Evolutionary conservation across 2,113 vertebrate species (phyloP).

Genomic region (Oxyura jamaicensis): DNA sequence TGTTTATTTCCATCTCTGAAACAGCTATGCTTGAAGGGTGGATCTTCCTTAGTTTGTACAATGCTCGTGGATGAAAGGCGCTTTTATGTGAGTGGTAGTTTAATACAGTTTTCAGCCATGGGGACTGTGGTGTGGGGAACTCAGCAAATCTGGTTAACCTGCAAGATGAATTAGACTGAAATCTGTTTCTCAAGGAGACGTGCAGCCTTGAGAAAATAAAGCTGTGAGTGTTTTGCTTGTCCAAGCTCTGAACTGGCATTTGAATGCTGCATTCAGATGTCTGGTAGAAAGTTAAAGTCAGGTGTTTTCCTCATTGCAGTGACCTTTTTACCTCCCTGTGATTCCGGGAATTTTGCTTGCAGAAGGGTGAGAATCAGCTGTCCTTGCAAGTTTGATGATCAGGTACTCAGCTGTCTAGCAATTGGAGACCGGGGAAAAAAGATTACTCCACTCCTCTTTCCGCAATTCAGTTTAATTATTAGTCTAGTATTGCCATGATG

Average conservation of each 20-base stretch:
- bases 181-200: neutral
- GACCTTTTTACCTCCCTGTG: neutral
- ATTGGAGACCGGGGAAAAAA: neutral
- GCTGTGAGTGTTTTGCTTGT: neutral
- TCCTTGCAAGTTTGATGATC: neutral
- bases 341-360: neutral
- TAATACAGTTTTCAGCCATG: neutral
- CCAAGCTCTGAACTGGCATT: neutral
- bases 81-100: neutral
- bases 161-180: neutral
- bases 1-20: neutral
- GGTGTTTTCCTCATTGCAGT: neutral
- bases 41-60: neutral
- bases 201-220: neutral
- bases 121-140: neutral
- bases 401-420: neutral
- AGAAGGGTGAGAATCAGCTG: slow-evolving; percentile 35
- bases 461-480: neutral
- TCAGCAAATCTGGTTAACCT: neutral
- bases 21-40: neutral
- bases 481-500: neutral
- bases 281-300: neutral
- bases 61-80: neutral
- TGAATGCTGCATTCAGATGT: neutral
- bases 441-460: neutral